phyloP scores from a whole-genome alignment of 2,113 vertebrate species.

The Anoura caudifer region DNA sequence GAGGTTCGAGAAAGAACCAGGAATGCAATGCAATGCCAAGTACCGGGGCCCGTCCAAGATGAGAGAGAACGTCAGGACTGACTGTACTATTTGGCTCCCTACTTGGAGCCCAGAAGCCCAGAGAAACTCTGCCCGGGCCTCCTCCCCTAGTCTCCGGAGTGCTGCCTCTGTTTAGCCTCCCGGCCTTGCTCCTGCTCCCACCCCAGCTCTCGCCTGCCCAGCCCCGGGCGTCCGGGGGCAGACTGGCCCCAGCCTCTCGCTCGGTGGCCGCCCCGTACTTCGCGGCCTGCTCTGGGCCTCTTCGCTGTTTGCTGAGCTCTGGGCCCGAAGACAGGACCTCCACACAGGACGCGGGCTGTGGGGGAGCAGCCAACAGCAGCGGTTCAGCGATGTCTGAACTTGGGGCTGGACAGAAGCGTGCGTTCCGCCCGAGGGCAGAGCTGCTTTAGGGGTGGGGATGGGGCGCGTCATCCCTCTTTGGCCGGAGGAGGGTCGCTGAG shows the following conservation, averaged over 20 bases:
- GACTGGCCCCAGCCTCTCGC: neutral
- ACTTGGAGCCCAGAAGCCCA: conserved; percentile 12
- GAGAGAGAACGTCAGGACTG: conserved; percentile 11
- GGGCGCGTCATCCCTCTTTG: neutral
- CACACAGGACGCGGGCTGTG: neutral
- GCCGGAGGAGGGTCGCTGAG: conserved; percentile 7
- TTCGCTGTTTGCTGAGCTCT: neutral
- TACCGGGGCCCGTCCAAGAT: neutral
- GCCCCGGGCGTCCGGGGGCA: neutral
- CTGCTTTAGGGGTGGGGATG: neutral
- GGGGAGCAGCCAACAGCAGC: conserved; percentile 20
- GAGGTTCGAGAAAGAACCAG: neutral
- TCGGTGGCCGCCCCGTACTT: neutral
- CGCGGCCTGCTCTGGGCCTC: neutral
- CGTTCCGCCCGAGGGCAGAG: neutral
- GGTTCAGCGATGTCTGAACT: conserved; percentile 16
- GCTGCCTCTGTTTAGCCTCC: neutral
- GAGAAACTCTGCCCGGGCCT: conserved; percentile 26
- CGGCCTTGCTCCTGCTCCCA: neutral
- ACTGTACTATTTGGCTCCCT: neutral
- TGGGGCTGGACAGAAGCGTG: neutral
- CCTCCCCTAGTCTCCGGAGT: neutral
- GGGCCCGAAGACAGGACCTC: neutral
- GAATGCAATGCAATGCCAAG: neutral
- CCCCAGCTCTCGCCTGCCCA: neutral